These are phyloP conservation scores for Psylliodes chrysocephalus DNA, from an alignment of 2,888 invertebrate genomes.

Conservation along the genomic window DNA sequence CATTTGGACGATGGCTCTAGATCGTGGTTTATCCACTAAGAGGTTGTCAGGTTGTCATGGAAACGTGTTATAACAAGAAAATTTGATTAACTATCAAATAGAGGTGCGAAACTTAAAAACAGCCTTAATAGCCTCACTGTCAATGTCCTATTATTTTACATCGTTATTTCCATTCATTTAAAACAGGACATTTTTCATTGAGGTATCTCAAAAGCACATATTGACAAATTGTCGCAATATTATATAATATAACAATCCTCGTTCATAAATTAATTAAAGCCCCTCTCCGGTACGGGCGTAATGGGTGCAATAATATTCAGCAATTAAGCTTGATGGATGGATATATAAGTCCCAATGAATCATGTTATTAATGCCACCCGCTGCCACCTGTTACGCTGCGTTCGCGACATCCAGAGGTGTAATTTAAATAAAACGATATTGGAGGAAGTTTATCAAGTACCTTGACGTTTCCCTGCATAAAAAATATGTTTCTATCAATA, in stretches of 20 bases:
- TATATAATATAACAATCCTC: neutral
- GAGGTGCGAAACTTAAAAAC: too few relatives aligned
- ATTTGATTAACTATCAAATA: too few relatives aligned
- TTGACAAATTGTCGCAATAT: slow-evolving; percentile 2
- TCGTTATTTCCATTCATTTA: too few relatives aligned
- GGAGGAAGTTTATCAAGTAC: neutral
- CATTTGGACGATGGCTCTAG: too few relatives aligned
- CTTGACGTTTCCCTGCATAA: too few relatives aligned
- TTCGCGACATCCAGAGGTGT: neutral
- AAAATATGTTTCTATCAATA: too few relatives aligned
- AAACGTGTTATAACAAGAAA: too few relatives aligned
- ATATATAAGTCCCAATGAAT: slow-evolving; percentile 21
- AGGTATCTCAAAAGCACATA: neutral
- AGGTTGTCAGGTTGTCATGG: too few relatives aligned
- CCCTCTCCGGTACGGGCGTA: slow-evolving; percentile 5
- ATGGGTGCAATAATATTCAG: slow-evolving; percentile 16
- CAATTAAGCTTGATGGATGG: slow-evolving; percentile 10
- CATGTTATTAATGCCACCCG: slow-evolving; percentile 12
- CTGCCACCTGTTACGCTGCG: slow-evolving; percentile 14
- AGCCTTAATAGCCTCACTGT: too few relatives aligned
- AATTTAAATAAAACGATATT: neutral
- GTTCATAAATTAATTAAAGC: slow-evolving; percentile 19
- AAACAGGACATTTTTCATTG: neutral
- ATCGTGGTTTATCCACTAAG: too few relatives aligned
- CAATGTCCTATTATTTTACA: too few relatives aligned